Evolutionary conservation across 2,888 invertebrate genomes (phyloP), one percentile per base, ranked within the genome.

Genomic region (Cylloceria caligata): DNA sequence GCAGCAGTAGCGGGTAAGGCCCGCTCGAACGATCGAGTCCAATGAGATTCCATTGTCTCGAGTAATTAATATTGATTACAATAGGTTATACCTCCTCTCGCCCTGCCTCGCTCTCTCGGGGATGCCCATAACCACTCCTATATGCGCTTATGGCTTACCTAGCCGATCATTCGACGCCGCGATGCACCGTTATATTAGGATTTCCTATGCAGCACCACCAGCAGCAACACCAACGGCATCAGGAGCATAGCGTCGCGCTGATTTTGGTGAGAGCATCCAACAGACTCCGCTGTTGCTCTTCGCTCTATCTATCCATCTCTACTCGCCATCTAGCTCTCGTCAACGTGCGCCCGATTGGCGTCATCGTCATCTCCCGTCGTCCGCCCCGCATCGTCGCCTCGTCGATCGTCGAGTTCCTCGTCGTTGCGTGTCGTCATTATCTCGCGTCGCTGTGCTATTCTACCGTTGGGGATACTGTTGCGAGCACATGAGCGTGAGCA

Each of bases 21-120:
- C 86, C 90, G 89, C 88, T 88, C 91, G 88, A 91, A 91, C 92
- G 91, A 92, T 92, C 92, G 90, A 92, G 89, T 92, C 91, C 92
- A 92, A 92, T 92, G 92, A 92, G 92, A 92, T 92, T 92, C 92
- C 91, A 93, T 93, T 93, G 93, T 93, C 92, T 91, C 91, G 91
- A 91, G 92, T 93, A 93, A 93, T 93, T 93, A 93, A 93, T 93
- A 92, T 92, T 92, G 92, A 92, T 92, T 92, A 92, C 92, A 91
- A 92, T 91, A 88, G 92, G 90, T 91, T 91, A 90, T 90, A 91
- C 90, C 91, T 90, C 89, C 88, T 89, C 55, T 72, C 72, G 42
- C 67, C 62, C 60, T 71, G 39, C 76, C 77, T 69, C 73, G 16
- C 68, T 65, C 73, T 39, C 77, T 36, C 78, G 36, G 52, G 42